Conservation (phyloP, 2,113 vertebrate genomes). For the Callocephalon fimbriatum region DNA sequence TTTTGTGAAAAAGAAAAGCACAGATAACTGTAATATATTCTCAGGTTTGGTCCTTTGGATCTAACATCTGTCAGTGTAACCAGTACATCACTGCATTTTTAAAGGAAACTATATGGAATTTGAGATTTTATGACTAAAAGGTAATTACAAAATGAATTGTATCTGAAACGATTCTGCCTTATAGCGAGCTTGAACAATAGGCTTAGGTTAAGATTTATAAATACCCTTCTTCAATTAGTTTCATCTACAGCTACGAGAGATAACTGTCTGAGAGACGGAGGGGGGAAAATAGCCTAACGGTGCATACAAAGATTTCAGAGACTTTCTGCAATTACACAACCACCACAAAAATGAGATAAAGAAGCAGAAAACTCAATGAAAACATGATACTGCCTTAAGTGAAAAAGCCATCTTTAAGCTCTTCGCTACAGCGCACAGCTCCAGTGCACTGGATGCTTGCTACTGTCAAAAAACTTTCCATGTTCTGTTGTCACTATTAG, state of each 20-base stretch:
- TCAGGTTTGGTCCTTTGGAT: background rate
- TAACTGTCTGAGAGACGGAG: background rate
- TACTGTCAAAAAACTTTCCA: background rate
- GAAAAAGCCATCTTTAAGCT: background rate
- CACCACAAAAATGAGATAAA: background rate
- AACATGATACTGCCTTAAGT: background rate
- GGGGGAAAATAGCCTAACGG: accelerated
- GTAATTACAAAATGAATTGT: background rate
- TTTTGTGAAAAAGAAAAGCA: background rate
- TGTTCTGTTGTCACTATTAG: background rate
- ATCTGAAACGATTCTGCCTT: background rate
- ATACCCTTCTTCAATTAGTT: background rate
- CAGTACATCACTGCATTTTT: background rate
- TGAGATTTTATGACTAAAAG: background rate
- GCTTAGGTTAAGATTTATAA: background rate
- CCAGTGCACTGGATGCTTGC: background rate
- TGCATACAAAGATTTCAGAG: background rate
- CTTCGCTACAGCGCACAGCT: background rate
- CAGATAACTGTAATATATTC: background rate
- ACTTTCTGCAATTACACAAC: background rate
- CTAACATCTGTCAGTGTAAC: background rate
- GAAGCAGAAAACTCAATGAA: background rate
- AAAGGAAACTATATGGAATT: background rate
- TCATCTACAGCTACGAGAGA: background rate
- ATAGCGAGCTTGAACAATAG: background rate